Evolutionary conservation across 2,797 vertebrate genomes (phyloP), one percentile per base, ranked within the genome.

Genomic region (Notoglanidium macrostoma): DNA sequence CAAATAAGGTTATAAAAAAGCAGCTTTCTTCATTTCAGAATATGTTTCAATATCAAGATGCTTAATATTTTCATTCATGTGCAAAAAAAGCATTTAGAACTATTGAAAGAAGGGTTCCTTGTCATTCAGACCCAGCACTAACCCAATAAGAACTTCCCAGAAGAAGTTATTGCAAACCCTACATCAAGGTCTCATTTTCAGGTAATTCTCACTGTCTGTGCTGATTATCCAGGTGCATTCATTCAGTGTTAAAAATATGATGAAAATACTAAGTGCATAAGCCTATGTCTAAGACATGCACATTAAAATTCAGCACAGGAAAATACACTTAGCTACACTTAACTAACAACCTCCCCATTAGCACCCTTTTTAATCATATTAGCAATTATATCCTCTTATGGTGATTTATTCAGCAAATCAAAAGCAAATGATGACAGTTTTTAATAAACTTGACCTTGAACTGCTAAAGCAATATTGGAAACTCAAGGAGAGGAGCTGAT

Each of bases 401-500:
- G 19, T 87, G 73, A 78, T 78, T 87, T 79, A 70, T 72, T 21
- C 29, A 26, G 82, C 54, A 51, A 88, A 85, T 51, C 44, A 80
- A 73, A 76, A 82, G 68, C 11, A 82, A 85, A 82, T 74, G 44
- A 61, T 73, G 29, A 40, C 40, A 29, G 35, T 67, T 85, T 29
- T 76, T 29, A 81, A 74, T 59, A 82, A 85, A 87, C 46, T 72
- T 84, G 74, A 79, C 83, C 63, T 80, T 85, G 83, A 85, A 84
- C 82, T 59, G 82, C 59, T 70, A 70, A 15, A 85, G 76, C 54
- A 81, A 44, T 63, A 81, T 73, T 83, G 80, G 32, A 29, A 85
- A 85, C 79, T 86, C 74, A 81, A 81, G 78, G 19, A 63, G 65
- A 44, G 68, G 40, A 85, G 19, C 85, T 89, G 87, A 88, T 88